Percentiles rank a stretch among this genome's conserved stretches.
phyloP scores from a whole-genome alignment of 2,888 invertebrate genomes.

The Vesta saturnalis region DNA sequence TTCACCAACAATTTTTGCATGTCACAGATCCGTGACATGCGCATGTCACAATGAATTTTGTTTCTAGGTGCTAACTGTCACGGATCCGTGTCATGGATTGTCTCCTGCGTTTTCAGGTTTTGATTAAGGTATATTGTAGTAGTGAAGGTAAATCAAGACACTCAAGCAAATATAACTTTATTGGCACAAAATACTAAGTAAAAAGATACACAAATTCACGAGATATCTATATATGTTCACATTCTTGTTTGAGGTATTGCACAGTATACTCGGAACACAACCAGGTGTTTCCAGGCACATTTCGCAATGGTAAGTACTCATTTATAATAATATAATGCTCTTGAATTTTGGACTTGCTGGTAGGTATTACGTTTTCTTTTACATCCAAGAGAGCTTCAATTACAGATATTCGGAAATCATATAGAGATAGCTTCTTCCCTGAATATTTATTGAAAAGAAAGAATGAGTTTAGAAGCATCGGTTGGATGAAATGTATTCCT shows the following conservation, averaged over 20 bases:
- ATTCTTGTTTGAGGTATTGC: no score
- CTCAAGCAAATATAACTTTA: no score
- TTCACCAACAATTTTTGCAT: slow-evolving; percentile 2
- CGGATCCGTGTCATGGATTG: not conserved
- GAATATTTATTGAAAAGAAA: slow-evolving; percentile 8
- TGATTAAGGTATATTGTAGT: not conserved
- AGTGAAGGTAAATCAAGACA: slow-evolving; percentile 1
- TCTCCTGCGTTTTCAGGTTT: not conserved
- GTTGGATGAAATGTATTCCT: not conserved
- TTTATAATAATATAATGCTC: not conserved
- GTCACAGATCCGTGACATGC: no score
- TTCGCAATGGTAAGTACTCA: no score
- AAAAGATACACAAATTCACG: not conserved
- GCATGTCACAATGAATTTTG: not conserved
- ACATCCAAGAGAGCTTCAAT: not conserved
- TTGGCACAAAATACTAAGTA: slow-evolving; percentile 1
- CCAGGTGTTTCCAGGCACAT: no score
- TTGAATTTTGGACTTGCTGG: no score
- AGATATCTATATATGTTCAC: no score
- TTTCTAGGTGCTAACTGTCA: not conserved
- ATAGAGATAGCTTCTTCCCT: not conserved
- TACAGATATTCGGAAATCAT: not conserved
- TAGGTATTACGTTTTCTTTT: no score
- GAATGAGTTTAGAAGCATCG: not conserved
- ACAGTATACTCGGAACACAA: not conserved